Evolutionary conservation across 23 tunicate species (phyloP).

Genomic region (Halocynthia aurantium): DNA sequence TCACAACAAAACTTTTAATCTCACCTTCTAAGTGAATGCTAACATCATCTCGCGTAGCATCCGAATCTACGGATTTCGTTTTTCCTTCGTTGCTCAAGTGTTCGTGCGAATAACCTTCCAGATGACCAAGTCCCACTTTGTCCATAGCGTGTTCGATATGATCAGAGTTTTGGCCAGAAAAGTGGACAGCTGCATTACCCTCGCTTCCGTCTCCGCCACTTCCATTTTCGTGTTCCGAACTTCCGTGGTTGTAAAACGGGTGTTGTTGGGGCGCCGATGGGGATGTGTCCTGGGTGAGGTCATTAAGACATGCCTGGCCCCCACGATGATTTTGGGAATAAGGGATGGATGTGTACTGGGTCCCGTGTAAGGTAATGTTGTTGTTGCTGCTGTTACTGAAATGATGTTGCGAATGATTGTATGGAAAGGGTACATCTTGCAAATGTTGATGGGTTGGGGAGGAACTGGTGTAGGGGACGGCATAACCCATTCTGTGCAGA

Average conservation of each 20-base stretch:
- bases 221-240: slow-evolving; percentile 5
- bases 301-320: too few relatives aligned
- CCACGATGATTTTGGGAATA: slow-evolving; percentile 4
- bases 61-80: slow-evolving; percentile 10
- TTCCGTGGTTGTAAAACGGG: slow-evolving; percentile 1
- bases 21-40: slow-evolving; percentile 29
- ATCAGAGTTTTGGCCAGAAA: too few relatives aligned
- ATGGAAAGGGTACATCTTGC: slow-evolving; percentile 9
- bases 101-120: background rate
- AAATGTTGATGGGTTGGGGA: slow-evolving; percentile 1
- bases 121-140: too few relatives aligned
- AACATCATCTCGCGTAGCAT: slow-evolving; percentile 3
- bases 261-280: slow-evolving; percentile 19
- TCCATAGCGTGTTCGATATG: too few relatives aligned
- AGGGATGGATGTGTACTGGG: slow-evolving; percentile 9
- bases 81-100: background rate
- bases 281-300: background rate
- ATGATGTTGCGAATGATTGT: slow-evolving; percentile 13
- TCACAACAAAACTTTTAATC: background rate
- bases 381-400: background rate
- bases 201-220: slow-evolving; percentile 2
- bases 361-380: background rate
- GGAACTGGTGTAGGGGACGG: background rate
- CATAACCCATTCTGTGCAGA: slow-evolving; percentile 5
- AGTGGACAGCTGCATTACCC: too few relatives aligned